Evolutionary conservation across 2,113 vertebrate genomes (phyloP), one percentile per base, ranked within the genome.

Genomic region (Merops nubicus): DNA sequence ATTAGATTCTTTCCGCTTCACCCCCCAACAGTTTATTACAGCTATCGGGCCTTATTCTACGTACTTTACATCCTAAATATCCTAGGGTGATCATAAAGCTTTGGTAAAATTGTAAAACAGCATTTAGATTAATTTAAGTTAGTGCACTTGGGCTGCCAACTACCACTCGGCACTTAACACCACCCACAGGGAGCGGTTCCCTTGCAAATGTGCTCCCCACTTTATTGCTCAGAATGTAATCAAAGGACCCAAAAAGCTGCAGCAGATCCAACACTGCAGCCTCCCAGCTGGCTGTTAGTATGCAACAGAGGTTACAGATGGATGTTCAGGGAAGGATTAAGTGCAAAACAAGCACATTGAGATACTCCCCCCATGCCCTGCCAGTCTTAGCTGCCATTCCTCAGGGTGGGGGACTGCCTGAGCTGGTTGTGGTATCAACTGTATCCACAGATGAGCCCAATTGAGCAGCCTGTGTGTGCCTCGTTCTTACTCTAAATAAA

Each of bases 281-380:
- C 15, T 54, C 40, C 33, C 40, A 75, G 26, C 8, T 40, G 33
- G 19, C 16, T 45, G 4, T 48, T 25, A 40, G 22, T 29, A 76
- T 11, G 16, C 28, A 17, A 21, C 22, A 34, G 42, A 3, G 11
- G 33, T 38, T 22, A 31, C 26, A 70, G 29, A 45, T 6, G 21
- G 48, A 64, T 1, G 2, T 5, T 21, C 8, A 17, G 22, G 22
- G 47, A 86, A 63, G 19, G 82, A 83, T 8, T 31, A 76, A 38
- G 10, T 5, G 11, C 34, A 68, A 63, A 74, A 34, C 11, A 62
- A 65, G 22, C 8, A 21, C 36, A 47, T 1, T 42, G 23, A 16
- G 21, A 83, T 34, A 45, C 8, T 29, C 3, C 1, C 6, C 2
- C 7, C 4, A 1, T 2, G 15, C 14, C 14, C 9, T 60, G 29